Evolutionary conservation across 1,140 invertebrate genomes (phyloP).

Genomic region (Eciton burchellii): DNA sequence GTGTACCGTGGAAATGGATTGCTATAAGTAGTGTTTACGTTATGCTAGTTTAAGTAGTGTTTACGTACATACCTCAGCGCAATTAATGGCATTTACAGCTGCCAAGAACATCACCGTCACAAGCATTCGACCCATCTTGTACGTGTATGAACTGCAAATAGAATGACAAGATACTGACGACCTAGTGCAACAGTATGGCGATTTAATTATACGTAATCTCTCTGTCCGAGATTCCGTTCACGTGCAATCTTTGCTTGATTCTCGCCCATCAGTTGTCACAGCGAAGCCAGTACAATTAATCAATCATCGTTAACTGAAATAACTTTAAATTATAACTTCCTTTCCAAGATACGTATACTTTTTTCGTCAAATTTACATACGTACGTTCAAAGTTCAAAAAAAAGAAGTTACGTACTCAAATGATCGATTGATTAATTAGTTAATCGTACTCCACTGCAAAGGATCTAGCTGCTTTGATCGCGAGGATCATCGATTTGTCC

Average conservation of each 20-base stretch:
- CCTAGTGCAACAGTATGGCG: background rate
- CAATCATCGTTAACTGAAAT: no score
- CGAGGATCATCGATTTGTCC: no score
- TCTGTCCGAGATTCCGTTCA: background rate
- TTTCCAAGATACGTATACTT: no score
- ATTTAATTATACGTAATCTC: background rate
- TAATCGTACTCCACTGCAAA: no score
- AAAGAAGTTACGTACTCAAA: no score
- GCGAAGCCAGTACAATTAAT: background rate
- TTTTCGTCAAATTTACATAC: no score
- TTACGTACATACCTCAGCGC: conserved; percentile 56
- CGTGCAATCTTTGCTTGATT: background rate
- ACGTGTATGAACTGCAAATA: conserved; percentile 16
- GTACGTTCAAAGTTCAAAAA: no score
- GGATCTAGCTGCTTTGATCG: no score
- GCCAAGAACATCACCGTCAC: conserved; percentile 34
- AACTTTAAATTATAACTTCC: no score
- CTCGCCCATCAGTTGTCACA: background rate
- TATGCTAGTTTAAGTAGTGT: no score
- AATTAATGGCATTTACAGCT: background rate
- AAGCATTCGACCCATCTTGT: conserved; percentile 55
- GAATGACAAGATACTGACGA: conserved; percentile 16
- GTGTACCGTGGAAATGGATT: background rate
- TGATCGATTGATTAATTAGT: no score
- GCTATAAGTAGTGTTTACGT: background rate